phyloP scores from a whole-genome alignment of 2,888 invertebrate species.

The Leptura quadrifasciata region DNA sequence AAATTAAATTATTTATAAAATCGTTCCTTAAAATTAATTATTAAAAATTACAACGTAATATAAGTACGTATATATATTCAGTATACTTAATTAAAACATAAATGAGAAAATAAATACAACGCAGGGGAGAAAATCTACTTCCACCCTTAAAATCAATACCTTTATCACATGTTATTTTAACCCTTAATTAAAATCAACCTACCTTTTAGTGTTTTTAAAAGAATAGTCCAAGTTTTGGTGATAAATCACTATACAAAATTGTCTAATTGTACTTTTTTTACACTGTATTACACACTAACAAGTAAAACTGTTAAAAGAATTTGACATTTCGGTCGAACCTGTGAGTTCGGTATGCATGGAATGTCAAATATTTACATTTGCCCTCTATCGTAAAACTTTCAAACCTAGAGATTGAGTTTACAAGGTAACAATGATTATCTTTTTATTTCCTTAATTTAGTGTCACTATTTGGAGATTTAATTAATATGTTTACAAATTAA shows the following conservation, averaged over 20 bases:
- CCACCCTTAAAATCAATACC: slow-evolving; percentile 62
- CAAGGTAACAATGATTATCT: slow-evolving; percentile 44
- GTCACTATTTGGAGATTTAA: background rate
- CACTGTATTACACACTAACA: slow-evolving; percentile 70
- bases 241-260: slow-evolving; percentile 20
- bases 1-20: background rate
- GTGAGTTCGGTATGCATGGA: slow-evolving; percentile 80
- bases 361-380: slow-evolving; percentile 82
- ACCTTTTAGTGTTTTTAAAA: slow-evolving; percentile 46
- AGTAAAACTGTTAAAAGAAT: slow-evolving; percentile 75
- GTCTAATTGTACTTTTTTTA: slow-evolving; percentile 60
- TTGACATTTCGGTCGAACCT: slow-evolving; percentile 85
- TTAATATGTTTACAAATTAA: background rate
- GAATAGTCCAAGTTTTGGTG: slow-evolving; percentile 5
- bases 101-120: slow-evolving; percentile 35
- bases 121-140: slow-evolving; percentile 14
- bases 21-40: background rate
- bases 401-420: slow-evolving; percentile 62
- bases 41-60: slow-evolving; percentile 10
- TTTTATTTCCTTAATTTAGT: background rate
- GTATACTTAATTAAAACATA: background rate
- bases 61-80: background rate
- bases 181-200: slow-evolving; percentile 42
- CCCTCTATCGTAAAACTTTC: slow-evolving; percentile 78
- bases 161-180: slow-evolving; percentile 63